A percentile compares a stretch with the other conserved stretches of the same genome.
Evolutionary conservation across 2,888 invertebrate species (phyloP).

Genomic region (Poecilus cupreus): DNA sequence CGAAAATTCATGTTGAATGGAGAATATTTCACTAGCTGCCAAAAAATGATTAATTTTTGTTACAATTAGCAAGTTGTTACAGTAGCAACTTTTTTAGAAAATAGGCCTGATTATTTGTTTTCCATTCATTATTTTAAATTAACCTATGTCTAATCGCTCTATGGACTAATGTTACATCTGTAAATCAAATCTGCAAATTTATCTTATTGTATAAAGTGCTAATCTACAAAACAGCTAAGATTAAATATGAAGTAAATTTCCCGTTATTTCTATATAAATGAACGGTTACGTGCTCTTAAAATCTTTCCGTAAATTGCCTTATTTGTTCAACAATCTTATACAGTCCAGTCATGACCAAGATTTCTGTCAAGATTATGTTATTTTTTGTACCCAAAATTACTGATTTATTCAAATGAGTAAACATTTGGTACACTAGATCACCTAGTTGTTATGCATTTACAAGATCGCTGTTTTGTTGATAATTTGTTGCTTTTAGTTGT

Average conservation of each 20-base stretch:
- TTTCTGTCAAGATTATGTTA: neutral
- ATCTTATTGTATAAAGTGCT: neutral
- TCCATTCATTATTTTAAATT: too few species aligned
- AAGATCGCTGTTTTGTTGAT: neutral
- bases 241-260: conserved; percentile 5
- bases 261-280: conserved; percentile 13
- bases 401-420: conserved; percentile 2
- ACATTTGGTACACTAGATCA: neutral
- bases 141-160: too few species aligned
- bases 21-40: too few species aligned
- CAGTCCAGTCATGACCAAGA: neutral
- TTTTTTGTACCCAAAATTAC: neutral
- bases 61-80: too few species aligned
- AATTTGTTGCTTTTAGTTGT: neutral
- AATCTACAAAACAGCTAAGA: neutral
- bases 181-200: too few species aligned
- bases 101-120: too few species aligned
- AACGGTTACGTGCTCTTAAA: conserved; percentile 8
- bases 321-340: conserved; percentile 3
- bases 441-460: neutral
- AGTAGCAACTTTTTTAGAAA: too few species aligned
- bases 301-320: conserved; percentile 9
- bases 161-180: too few species aligned
- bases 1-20: too few species aligned
- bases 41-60: too few species aligned